Base-by-base conservation (phyloP, 2,888 invertebrate species). In the Piscicola geometra region DNA sequence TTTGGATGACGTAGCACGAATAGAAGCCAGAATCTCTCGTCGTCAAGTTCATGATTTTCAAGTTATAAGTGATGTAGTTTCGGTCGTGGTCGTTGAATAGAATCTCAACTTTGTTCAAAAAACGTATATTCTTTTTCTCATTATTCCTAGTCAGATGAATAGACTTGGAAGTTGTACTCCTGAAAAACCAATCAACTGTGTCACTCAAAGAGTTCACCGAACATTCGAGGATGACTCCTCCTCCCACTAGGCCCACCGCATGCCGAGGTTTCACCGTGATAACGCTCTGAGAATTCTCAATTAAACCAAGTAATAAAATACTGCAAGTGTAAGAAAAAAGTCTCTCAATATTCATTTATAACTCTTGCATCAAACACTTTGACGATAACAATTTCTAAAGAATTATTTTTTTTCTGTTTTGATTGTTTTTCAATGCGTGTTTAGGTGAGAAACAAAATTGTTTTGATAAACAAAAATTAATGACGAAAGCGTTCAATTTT, bases 121-220 rank as follows among this genome's bases (percentile, higher is more conserved):
- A 25, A 3, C 67, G 3, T 32, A 56, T 15, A n/a, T 25, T 9
- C n/a, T 15, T 56, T 21, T 56, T 56, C 3, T 56, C 60, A 56
- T 21, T 18, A 56, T 56, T 56, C n/a, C 71, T 52, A 28, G 71
- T 47, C 50, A 71, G 21, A 25, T 71, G 71, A 21, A 71, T 30
- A 25, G 50, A 21, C 25, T 32, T 71, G 1, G 30, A 30, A 0
- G 71, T 18, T 15, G 30, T 50, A n/a, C 71, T 52, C 28, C 52
- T 25, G 71, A 50, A 71, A 71, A 71, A 47, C 71, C 71, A 71
- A 41, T 71, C 71, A 30, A 71, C 71, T 3, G 50, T 50, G 50
- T 71, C 32, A 21, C 15, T 52, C 1, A 32, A 32, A 21, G 21
- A n/a, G 33, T 47, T 28, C 18, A 71, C 71, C 15, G 71, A 33